Conservation (phyloP, 2,888 invertebrate genomes). For the Tipula vernalis region DNA sequence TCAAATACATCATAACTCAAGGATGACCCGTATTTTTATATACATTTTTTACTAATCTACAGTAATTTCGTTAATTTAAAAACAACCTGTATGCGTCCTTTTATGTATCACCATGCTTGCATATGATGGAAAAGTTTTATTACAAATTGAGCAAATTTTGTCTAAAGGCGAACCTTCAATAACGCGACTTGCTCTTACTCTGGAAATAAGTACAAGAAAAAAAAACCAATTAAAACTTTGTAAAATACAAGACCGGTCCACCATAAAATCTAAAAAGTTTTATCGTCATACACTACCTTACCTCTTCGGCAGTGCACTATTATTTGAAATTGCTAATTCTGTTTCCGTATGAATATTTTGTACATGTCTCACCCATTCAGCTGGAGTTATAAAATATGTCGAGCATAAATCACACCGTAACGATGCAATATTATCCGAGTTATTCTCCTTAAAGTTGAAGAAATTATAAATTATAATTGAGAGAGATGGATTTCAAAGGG, state of each 20-base stretch:
- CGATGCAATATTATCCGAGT: slow-evolving; percentile 54
- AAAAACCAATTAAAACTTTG: neutral
- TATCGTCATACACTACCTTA: slow-evolving; percentile 17
- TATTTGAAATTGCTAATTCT: slow-evolving; percentile 66
- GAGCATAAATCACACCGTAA: slow-evolving; percentile 66
- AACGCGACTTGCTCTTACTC: neutral
- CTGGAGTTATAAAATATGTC: slow-evolving; percentile 63
- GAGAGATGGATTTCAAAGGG: neutral
- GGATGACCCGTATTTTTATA: neutral
- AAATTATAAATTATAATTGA: neutral
- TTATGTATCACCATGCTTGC: slow-evolving; percentile 68
- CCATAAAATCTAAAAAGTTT: neutral
- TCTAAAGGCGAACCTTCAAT: slow-evolving; percentile 30
- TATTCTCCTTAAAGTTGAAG: neutral
- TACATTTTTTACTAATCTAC: neutral
- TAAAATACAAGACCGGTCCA: neutral
- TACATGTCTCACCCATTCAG: slow-evolving; percentile 78
- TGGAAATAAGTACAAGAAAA: neutral
- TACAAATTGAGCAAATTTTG: slow-evolving; percentile 54
- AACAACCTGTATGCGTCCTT: slow-evolving; percentile 52
- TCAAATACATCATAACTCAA: no score
- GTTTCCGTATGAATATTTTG: slow-evolving; percentile 71
- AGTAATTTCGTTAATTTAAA: neutral
- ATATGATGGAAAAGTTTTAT: slow-evolving; percentile 63
- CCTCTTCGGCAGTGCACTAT: slow-evolving; percentile 51